Percentiles rank a stretch among this genome's conserved stretches.
phyloP scores from a whole-genome alignment of 2,113 vertebrate genomes.

The Gallinago paraguaiae region DNA sequence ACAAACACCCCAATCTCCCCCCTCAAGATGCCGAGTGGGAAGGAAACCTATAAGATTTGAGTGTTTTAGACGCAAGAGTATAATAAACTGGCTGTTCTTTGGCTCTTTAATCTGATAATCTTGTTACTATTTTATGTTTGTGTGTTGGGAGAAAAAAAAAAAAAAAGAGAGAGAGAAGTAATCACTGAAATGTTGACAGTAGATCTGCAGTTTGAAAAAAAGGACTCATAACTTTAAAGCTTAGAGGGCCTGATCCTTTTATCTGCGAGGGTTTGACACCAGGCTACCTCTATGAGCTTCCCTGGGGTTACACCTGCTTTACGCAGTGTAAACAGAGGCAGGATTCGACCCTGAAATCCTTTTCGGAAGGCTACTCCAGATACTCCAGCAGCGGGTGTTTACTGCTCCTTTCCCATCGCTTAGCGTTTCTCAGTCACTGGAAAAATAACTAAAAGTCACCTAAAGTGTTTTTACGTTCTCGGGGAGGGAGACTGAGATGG shows the following conservation, averaged over 20 bases:
- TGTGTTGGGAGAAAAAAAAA: neutral
- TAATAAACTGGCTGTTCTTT: constrained; percentile 59
- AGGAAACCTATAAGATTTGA: constrained; percentile 21
- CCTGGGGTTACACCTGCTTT: constrained; percentile 56
- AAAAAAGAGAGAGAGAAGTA: constrained; percentile 6
- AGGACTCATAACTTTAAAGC: constrained; percentile 62
- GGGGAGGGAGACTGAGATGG: neutral
- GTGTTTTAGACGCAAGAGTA: neutral
- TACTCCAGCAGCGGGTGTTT: neutral
- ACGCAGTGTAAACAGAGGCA: constrained; percentile 21
- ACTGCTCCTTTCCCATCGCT: neutral
- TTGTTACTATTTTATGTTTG: constrained; percentile 60
- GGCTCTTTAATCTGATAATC: constrained; percentile 61
- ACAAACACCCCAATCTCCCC: neutral
- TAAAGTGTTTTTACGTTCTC: neutral
- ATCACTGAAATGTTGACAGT: constrained; percentile 44
- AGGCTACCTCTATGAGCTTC: constrained; percentile 25
- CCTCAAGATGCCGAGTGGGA: neutral
- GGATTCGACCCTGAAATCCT: constrained; percentile 42
- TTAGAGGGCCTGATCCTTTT: constrained; percentile 63
- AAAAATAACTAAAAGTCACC: neutral
- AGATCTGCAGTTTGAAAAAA: constrained; percentile 48
- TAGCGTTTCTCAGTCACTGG: neutral
- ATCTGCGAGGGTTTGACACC: constrained; percentile 37
- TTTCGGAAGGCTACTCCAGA: constrained; percentile 11